Conservation (phyloP, 2,113 vertebrate genomes). For the Tylochromis polylepis region DNA sequence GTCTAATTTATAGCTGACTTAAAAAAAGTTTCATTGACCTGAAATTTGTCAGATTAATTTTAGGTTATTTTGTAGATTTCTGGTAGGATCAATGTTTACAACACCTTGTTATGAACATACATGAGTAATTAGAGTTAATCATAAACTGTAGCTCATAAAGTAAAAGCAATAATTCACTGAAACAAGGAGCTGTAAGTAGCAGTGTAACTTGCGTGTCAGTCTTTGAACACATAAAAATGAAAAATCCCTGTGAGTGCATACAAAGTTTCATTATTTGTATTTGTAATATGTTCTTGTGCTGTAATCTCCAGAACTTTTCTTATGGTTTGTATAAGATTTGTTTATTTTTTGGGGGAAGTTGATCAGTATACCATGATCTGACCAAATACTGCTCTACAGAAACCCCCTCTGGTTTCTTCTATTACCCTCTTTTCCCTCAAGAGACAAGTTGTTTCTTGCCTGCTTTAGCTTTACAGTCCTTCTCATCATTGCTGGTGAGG, state of each 20-base stretch:
- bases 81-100: neutral
- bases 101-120: neutral
- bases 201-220: neutral
- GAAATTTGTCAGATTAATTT: neutral
- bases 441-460: slow-evolving; percentile 45
- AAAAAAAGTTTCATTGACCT: no score
- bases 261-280: neutral
- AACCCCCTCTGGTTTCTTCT: neutral
- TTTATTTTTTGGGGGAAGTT: neutral
- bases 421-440: neutral
- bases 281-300: neutral
- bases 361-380: neutral
- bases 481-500: neutral
- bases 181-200: neutral
- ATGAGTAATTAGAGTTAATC: neutral
- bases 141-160: neutral
- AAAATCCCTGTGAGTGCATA: neutral
- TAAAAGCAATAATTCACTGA: neutral
- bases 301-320: neutral
- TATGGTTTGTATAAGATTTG: neutral
- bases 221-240: neutral
- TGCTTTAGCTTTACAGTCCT: slow-evolving; percentile 19
- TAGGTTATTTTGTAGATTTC: neutral
- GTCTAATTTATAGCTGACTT: neutral
- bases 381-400: neutral